Evolutionary conservation across 2,888 invertebrate species (phyloP).

Genomic region (Pyrrhosoma nymphula): DNA sequence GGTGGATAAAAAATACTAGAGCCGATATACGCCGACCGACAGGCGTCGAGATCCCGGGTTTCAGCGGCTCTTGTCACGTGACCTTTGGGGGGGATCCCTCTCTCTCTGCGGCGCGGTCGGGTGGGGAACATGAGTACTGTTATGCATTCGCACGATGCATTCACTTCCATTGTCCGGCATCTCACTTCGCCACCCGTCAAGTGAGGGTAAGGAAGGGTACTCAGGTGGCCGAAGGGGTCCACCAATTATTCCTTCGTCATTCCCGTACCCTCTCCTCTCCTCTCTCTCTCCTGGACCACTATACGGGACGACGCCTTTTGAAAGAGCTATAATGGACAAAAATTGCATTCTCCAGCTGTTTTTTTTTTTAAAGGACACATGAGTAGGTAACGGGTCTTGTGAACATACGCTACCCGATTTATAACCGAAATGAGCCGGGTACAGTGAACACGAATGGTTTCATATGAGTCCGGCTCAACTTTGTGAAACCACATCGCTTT

Average conservation of each 20-base stretch:
- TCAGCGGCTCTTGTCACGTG: neutral
- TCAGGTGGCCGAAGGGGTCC: neutral
- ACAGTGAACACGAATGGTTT: no score
- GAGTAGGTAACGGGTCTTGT: no score
- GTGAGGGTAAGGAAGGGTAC: neutral
- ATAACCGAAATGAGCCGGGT: no score
- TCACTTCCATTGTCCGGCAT: neutral
- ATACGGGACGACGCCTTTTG: constrained; percentile 6
- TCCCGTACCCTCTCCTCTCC: neutral
- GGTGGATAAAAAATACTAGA: neutral
- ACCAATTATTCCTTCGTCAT: constrained; percentile 7
- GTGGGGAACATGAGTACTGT: no score
- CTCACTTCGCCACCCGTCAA: neutral
- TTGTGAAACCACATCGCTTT: no score
- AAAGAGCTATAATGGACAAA: neutral
- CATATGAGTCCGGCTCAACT: no score
- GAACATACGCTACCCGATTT: no score
- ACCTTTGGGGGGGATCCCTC: neutral
- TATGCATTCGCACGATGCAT: no score
- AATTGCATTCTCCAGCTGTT: no score
- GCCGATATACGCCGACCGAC: neutral
- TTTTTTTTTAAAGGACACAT: no score
- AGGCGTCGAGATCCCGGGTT: no score
- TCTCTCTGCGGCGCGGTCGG: no score
- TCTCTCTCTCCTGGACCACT: neutral